Evolutionary conservation across 2,888 invertebrate species (phyloP), one percentile per base, ranked within the genome.

Genomic region (Dryadula phaetusa): DNA sequence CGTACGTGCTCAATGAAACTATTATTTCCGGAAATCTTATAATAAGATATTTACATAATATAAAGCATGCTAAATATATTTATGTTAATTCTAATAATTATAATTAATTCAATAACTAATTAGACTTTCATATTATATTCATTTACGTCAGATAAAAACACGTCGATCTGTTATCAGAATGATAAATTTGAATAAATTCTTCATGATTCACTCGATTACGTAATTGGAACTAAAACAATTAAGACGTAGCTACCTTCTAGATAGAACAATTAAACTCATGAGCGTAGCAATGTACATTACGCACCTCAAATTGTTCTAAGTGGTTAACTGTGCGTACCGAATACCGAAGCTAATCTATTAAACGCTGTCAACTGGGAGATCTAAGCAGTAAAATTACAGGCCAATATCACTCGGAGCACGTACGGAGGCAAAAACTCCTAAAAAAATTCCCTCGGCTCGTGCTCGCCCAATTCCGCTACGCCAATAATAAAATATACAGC

Each of bases 311-410:
- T 12, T 75, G 73, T 71, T 76, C 69, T 78, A 80, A 81, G 80
- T 80, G 77, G 77, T 73, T 79, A 78, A 79, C 79, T 78, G 81
- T 77, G 71, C 73, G 70, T 71, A 74, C 67, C 74, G 72, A 79
- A 75, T 73, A 71, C 65, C 75, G 73, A 71, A 75, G 77, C 77
- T 76, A 79, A 80, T 81, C 75, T 76, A 76, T 77, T 76, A 66
- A 67, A 72, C 63, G 70, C 71, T 79, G 82, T 79, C 79, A 78
- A 78, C 75, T 66, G 61, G 63, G 64, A 32, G 44, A 52, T 58
- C 62, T 32, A 28, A 68, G 49, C 44, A 54, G 40, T 64, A 60
- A 65, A 49, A 54, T 62, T 62, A 64, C 56, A 40, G 47, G 60
- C 54, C 40, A 49, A 40, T 32, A 52, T 16, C 56, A 16, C 65